Evolutionary conservation across 2,888 invertebrate species (phyloP), one percentile per base, ranked within the genome.

Genomic region (Pyrrhia umbra): DNA sequence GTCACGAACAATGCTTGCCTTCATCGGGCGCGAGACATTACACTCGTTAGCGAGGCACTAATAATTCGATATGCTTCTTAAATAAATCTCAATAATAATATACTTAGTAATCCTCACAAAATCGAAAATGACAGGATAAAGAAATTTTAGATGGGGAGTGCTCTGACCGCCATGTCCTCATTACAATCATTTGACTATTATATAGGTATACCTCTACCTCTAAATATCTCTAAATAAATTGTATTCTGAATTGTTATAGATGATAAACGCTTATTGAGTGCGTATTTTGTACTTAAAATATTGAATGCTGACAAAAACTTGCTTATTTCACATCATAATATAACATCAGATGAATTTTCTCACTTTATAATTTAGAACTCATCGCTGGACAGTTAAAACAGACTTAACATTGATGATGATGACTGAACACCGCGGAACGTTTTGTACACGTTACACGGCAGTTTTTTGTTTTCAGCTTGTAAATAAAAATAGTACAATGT

Each of bases 1-100:
- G 88, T 85, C 85, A 80, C 75, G 85, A 86, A 89, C 88, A 90
- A 89, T 88, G 88, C 82, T 69, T 70, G 87, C 86, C 83, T 89
- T 88, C 80, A 85, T 82, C 71, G 65, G 73, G 78, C 75, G 75
- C 83, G 67, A 78, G 75, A 80, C 79, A 81, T 80, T 77, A 79
- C 81, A 77, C 68, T 78, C 72, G 74, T 78, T 83, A 78, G 66
- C 68, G 50, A 70, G 60, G 71, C 71, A 69, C 51, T 77, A 70
- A 81, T 80, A 61, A 77, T 81, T 74, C 55, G 64, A 70, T 63
- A 78, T 61, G 52, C 51, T 63, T 66, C 62, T 68, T 67, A 71
- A 54, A 67, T 74, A 65, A 64, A 68, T 65, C 52, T 42, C 61
- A 54, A 45, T 34, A 42, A 47, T 16, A 2, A 34, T 34, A 3